phyloP scores from a whole-genome alignment of 2,797 vertebrate species.

The Crenichthys baileyi region DNA sequence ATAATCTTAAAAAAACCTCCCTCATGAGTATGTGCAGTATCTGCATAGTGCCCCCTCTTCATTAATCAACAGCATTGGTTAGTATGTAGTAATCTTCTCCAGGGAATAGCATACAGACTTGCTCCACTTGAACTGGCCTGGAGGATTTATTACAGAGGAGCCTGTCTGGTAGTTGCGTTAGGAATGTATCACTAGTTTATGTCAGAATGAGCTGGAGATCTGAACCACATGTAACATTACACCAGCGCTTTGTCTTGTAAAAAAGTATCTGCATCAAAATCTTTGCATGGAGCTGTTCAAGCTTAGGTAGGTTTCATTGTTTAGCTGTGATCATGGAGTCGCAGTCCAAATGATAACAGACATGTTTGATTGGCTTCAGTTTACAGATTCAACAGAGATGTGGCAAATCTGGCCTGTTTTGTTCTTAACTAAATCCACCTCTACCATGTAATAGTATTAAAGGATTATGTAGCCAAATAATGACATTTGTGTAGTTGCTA shows the following conservation, averaged over 20 bases:
- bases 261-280: conserved; percentile 13
- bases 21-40: neutral
- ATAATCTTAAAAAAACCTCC: neutral
- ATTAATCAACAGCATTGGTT: conserved; percentile 24
- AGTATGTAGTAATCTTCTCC: conserved; percentile 26
- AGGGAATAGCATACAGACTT: conserved; percentile 14
- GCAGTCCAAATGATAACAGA: neutral
- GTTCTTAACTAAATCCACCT: neutral
- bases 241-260: conserved; percentile 51
- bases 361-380: neutral
- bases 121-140: conserved; percentile 22
- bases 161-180: conserved; percentile 33
- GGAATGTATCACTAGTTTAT: conserved; percentile 23
- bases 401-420: neutral
- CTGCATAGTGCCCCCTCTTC: neutral
- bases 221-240: conserved; percentile 14
- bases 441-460: neutral
- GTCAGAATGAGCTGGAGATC: conserved; percentile 18
- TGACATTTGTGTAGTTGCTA: neutral
- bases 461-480: neutral
- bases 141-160: conserved; percentile 13
- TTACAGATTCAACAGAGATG: neutral
- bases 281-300: conserved; percentile 37
- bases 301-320: conserved; percentile 39
- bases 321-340: neutral